Evolutionary conservation across 2,113 vertebrate genomes (phyloP).

Genomic region (Erinaceus europaeus): DNA sequence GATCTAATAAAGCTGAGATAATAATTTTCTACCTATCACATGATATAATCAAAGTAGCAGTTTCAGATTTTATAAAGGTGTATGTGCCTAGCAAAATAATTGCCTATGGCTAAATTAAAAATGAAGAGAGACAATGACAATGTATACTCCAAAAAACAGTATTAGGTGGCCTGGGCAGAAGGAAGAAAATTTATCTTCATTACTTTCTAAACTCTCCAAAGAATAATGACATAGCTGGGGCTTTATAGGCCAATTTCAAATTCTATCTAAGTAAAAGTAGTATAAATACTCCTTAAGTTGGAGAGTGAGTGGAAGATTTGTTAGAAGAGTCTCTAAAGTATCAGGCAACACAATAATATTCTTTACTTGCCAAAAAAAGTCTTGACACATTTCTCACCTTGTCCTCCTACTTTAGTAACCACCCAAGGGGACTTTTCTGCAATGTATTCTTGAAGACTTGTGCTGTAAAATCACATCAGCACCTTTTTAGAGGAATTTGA

Average conservation of each 20-base stretch:
- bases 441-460: conserved; percentile 44
- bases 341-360: conserved; percentile 34
- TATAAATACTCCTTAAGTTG: conserved; percentile 12
- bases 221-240: conserved; percentile 26
- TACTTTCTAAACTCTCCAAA: conserved; percentile 34
- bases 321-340: conserved; percentile 50
- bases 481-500: conserved; percentile 63
- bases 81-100: conserved; percentile 8
- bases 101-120: conserved; percentile 38
- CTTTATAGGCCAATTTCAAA: conserved; percentile 36
- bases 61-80: conserved; percentile 36
- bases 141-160: conserved; percentile 24
- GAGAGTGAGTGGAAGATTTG: conserved; percentile 38
- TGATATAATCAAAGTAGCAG: conserved; percentile 42
- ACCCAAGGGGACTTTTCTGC: conserved; percentile 49
- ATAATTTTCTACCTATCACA: conserved; percentile 28
- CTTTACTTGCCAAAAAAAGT: conserved; percentile 56
- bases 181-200: conserved; percentile 38
- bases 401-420: conserved; percentile 54
- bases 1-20: conserved; percentile 24
- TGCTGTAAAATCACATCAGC: conserved; percentile 56
- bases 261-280: conserved; percentile 21
- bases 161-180: conserved; percentile 28
- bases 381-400: conserved; percentile 58
- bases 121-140: conserved; percentile 47